Conservation (phyloP, 2,797 vertebrate species). For the Lophotriccus pileatus region DNA sequence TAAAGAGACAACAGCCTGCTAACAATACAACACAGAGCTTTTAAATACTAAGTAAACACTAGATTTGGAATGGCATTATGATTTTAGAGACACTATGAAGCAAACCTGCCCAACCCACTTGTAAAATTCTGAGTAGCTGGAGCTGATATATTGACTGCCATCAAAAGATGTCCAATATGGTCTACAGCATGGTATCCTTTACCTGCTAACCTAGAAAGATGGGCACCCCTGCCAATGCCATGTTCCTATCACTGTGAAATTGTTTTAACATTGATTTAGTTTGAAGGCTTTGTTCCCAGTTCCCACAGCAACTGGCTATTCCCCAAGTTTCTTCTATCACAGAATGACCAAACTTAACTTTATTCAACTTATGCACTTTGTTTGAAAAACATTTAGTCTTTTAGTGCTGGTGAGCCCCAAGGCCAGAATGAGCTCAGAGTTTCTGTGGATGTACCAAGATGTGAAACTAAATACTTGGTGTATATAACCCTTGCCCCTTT, state of each 20-base stretch:
- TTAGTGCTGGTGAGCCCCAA: background rate
- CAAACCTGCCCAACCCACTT: background rate
- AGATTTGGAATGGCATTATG: background rate
- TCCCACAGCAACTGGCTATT: slow-evolving; percentile 32
- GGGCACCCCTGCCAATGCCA: background rate
- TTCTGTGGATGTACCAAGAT: background rate
- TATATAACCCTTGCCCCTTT: background rate
- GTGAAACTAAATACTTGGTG: background rate
- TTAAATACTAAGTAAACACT: background rate
- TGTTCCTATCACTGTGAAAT: slow-evolving; percentile 25
- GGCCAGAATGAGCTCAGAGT: background rate
- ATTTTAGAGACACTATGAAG: background rate
- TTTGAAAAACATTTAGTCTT: background rate
- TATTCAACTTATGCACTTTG: background rate
- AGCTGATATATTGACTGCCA: background rate
- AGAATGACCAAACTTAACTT: slow-evolving; percentile 25
- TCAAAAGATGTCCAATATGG: background rate
- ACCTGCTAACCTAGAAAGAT: slow-evolving; percentile 50
- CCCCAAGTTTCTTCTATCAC: background rate
- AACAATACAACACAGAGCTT: background rate
- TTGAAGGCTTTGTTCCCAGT: background rate
- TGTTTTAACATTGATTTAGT: slow-evolving; percentile 57
- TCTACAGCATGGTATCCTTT: background rate
- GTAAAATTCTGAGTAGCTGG: background rate
- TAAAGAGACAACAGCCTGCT: background rate